phyloP scores from a whole-genome alignment of 2,113 vertebrate genomes.

The Eulacestoma nigropectus region DNA sequence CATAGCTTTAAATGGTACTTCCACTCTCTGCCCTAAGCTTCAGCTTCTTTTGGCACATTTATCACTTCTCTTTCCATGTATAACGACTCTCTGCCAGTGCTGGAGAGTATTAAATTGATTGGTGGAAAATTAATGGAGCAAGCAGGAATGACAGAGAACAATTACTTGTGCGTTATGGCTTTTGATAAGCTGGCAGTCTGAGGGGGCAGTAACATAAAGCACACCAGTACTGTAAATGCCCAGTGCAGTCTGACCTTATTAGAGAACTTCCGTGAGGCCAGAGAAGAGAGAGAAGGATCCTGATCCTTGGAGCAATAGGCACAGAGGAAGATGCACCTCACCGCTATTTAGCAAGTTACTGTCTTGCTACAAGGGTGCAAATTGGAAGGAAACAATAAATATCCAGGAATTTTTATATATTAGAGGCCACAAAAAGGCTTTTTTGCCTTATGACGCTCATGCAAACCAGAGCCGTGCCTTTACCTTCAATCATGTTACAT shows the following conservation, averaged over 20 bases:
- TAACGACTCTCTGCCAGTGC: background rate
- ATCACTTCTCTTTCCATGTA: background rate
- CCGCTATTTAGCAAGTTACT: background rate
- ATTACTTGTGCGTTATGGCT: background rate
- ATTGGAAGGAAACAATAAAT: background rate
- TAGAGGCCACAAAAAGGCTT: background rate
- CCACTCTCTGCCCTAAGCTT: background rate
- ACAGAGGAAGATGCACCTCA: background rate
- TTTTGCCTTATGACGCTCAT: background rate
- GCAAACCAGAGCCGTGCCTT: background rate
- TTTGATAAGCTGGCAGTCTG: background rate
- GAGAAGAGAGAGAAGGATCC: background rate
- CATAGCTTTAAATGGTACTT: background rate
- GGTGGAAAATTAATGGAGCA: conserved; percentile 10
- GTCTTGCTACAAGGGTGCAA: background rate
- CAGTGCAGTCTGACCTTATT: background rate
- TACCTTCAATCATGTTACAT: background rate
- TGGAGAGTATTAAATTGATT: background rate
- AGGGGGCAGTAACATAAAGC: background rate
- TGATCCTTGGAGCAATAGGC: background rate
- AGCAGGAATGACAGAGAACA: background rate
- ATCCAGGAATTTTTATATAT: background rate
- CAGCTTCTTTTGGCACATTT: background rate
- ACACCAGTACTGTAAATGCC: background rate
- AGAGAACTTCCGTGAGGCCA: background rate